These are phyloP conservation scores for Oxytorus armatus DNA, from an alignment of 2,888 invertebrate genomes.

Conservation along the genomic window DNA sequence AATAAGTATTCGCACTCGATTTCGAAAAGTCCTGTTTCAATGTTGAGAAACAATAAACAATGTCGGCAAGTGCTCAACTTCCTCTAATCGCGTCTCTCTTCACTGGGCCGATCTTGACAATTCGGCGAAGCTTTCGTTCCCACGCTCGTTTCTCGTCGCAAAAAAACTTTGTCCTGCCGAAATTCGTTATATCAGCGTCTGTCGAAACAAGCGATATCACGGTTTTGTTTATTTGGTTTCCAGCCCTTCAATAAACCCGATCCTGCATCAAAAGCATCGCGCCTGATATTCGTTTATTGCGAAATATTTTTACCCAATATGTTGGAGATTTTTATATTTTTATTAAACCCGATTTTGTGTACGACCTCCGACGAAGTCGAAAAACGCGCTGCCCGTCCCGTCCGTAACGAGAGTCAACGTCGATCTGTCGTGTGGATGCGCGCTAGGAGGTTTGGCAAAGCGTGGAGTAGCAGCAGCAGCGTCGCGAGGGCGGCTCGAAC, in stretches of 20 bases:
- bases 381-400: slow-evolving; percentile 58
- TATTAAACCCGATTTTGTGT: neutral
- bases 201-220: neutral
- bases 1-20: neutral
- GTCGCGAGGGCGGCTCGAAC: slow-evolving; percentile 50
- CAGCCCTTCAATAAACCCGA: too few relatives aligned
- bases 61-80: neutral
- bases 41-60: neutral
- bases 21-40: neutral
- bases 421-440: slow-evolving; percentile 64
- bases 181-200: neutral
- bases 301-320: neutral
- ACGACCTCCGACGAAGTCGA: slow-evolving; percentile 15
- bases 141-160: slow-evolving; percentile 5
- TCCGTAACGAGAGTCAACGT: slow-evolving; percentile 64
- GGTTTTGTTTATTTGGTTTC: neutral
- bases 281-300: neutral
- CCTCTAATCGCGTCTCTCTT: slow-evolving; percentile 8
- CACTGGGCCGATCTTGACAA: slow-evolving; percentile 7
- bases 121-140: slow-evolving; percentile 2
- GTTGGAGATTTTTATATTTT: neutral
- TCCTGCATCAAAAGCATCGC: too few relatives aligned
- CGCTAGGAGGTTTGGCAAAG: slow-evolving; percentile 54
- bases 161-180: neutral
- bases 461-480: slow-evolving; percentile 51